These are phyloP conservation scores for Penaeus indicus DNA, from an alignment of 1,140 invertebrate species.

Conservation along the genomic window DNA sequence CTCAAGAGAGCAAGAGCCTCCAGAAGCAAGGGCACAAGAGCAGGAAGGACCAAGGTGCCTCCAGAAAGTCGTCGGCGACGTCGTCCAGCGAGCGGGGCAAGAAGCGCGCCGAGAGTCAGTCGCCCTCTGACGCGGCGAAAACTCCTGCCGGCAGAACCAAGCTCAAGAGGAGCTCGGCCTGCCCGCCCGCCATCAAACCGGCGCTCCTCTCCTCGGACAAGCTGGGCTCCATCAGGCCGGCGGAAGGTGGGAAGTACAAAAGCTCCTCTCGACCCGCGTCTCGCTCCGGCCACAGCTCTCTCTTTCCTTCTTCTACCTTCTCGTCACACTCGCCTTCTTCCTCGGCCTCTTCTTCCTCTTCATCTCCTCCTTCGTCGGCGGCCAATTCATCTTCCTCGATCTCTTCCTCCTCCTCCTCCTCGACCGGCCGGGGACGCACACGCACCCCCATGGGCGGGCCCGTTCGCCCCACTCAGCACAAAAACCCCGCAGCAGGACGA, in stretches of 20 bases:
- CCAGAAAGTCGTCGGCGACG: background rate
- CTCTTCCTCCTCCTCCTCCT: slow-evolving; percentile 22
- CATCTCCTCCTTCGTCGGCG: slow-evolving; percentile 32
- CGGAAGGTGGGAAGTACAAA: too few species aligned
- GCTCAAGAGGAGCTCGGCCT: slow-evolving; percentile 13
- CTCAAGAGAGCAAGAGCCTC: background rate
- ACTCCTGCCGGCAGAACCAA: background rate
- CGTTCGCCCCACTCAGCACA: slow-evolving; percentile 45
- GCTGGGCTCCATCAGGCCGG: slow-evolving; percentile 3
- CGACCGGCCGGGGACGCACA: background rate
- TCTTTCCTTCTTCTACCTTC: background rate
- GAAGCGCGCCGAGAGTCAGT: slow-evolving; percentile 34
- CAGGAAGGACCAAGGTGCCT: background rate
- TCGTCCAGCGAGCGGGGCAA: slow-evolving; percentile 27
- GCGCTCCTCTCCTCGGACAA: slow-evolving; percentile 48
- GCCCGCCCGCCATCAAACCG: slow-evolving; percentile 44
- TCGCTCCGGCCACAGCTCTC: too few species aligned
- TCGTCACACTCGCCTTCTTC: slow-evolving; percentile 26
- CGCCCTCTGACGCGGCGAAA: slow-evolving; percentile 3
- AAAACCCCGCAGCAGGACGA: background rate
- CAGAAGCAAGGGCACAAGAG: slow-evolving; percentile 26
- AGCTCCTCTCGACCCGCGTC: too few species aligned
- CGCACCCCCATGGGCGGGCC: slow-evolving; percentile 39
- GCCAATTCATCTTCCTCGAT: slow-evolving; percentile 28
- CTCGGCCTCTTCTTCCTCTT: slow-evolving; percentile 49